Evolutionary conservation across 2,113 vertebrate species (phyloP).

Genomic region (Pomatorhinus ruficollis): DNA sequence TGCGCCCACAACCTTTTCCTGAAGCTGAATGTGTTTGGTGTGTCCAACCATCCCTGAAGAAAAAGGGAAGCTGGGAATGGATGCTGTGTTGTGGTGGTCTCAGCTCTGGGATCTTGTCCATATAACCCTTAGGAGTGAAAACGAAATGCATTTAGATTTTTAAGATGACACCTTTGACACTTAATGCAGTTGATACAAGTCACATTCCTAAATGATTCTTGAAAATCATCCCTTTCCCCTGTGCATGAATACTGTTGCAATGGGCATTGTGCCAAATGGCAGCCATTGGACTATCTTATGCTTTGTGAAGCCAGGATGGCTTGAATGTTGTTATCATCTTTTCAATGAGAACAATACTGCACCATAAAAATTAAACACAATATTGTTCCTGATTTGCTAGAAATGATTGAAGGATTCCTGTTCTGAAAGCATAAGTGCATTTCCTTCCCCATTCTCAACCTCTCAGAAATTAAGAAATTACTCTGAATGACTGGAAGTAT

Average conservation of each 20-base stretch:
- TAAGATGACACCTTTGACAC: background rate
- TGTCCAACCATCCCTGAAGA: background rate
- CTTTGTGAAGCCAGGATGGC: background rate
- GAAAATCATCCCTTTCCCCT: background rate
- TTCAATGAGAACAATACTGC: background rate
- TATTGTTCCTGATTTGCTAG: background rate
- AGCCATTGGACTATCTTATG: background rate
- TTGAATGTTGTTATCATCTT: background rate
- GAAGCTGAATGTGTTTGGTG: accelerated
- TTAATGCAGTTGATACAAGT: background rate
- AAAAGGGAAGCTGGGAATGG: background rate
- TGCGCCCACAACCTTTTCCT: background rate
- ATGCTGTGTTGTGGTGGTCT: background rate
- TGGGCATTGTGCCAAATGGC: background rate
- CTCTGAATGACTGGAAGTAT: background rate
- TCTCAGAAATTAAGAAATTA: background rate
- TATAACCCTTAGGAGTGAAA: background rate
- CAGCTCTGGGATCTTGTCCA: background rate
- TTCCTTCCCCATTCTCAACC: background rate
- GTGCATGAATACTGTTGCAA: background rate
- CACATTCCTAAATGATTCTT: background rate
- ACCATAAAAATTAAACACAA: background rate
- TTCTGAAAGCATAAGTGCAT: background rate
- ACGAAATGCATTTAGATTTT: background rate
- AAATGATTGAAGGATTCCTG: background rate